These are phyloP conservation scores for Aphelenchoides besseyi DNA, from an alignment of 1,140 invertebrate genomes.

Conservation along the genomic window DNA sequence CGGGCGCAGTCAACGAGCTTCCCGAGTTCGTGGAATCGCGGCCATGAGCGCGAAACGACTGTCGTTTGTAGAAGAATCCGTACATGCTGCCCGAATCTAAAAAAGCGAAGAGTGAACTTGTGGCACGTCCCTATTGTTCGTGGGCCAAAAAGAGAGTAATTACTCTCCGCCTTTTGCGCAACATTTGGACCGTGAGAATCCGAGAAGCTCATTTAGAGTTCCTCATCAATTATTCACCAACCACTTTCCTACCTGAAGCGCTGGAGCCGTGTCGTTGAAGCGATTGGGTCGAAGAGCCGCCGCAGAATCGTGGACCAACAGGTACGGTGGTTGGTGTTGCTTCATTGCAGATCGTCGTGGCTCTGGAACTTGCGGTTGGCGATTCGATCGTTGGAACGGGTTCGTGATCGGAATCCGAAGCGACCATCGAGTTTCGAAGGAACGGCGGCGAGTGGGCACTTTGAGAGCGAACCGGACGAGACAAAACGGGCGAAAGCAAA, in stretches of 20 bases:
- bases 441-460: conserved; percentile 51
- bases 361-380: background rate
- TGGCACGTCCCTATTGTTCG: too few species aligned
- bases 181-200: too few species aligned
- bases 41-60: conserved; percentile 1
- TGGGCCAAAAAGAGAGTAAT: too few species aligned
- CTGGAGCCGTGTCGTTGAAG: conserved; percentile 17
- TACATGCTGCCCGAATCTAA: conserved; percentile 21
- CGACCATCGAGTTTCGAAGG: conserved; percentile 21
- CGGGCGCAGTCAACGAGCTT: background rate
- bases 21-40: background rate
- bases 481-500: conserved; percentile 55
- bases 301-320: background rate
- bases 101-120: too few species aligned
- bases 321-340: background rate
- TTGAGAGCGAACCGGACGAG: conserved; percentile 53
- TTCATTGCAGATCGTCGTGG: background rate
- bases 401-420: conserved; percentile 44
- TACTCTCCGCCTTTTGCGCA: too few species aligned
- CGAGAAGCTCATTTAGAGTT: too few species aligned
- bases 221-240: too few species aligned
- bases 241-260: conserved; percentile 23
- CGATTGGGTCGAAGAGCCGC: conserved; percentile 3
- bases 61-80: conserved; percentile 10
- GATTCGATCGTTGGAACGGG: conserved; percentile 9